Evolutionary conservation across 2,797 vertebrate species (phyloP), one percentile per base, ranked within the genome.

Genomic region (Nyctalus aviator): DNA sequence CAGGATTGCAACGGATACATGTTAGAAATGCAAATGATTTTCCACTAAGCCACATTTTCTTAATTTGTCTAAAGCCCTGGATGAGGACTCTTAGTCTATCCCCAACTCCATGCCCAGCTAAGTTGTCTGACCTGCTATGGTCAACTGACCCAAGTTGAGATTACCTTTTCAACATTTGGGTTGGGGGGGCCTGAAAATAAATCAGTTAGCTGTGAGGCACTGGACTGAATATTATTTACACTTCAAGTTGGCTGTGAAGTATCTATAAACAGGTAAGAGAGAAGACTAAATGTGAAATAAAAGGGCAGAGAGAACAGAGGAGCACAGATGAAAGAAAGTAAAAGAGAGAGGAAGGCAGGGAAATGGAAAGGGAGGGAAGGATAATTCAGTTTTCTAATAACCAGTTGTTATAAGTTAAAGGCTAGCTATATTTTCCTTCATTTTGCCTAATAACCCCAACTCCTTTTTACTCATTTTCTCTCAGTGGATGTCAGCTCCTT

Each of bases 381-480:
- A 20, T 32, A 20, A 35, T 20, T 35, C n/a, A 10, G 17, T 32
- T 68, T 89, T 72, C 32, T 77, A 78, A 59, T n/a, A 79, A 5
- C 1, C 55, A 53, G 4, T 71, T 79, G 44, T 27, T 62, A 14
- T 71, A 82, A 90, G 23, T 21, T 21, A 55, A 25, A 15, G 8
- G 2, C 35, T 90, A 62, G 2, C 35, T 68, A 17, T n/a, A 46
- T 57, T 77, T 73, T 93, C 6, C 48, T 85, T 69, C 21, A 84
- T 88, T 90, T 84, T 94, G 85, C 23, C 78, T 48, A 68, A 77
- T 46, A 92, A 66, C 5, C 14, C 10, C 18, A 48, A 20, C 11
- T 2, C 6, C 6, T 35, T 85, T 93, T 64, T 48, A 90, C 12
- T 95, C 11, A 69, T 15, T 92, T 94, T 78, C 17, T 92, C 21